Conservation (phyloP, 2,113 vertebrate species). For the Epinephelus moara region DNA sequence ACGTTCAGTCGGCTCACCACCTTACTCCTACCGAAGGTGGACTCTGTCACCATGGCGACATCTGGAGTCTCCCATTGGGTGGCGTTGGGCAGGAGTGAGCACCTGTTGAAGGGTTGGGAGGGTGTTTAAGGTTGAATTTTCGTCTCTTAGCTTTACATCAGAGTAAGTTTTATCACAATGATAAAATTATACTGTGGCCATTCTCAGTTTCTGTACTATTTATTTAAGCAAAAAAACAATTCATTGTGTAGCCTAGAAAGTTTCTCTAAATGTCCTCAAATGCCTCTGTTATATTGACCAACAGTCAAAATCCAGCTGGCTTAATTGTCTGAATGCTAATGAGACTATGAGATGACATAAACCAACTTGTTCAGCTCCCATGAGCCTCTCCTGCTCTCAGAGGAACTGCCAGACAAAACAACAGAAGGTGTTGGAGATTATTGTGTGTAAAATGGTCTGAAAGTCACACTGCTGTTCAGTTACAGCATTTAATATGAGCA, state of each 20-base stretch:
- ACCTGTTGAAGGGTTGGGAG: conserved; percentile 74
- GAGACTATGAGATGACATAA: conserved; percentile 10
- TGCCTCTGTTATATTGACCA: not conserved
- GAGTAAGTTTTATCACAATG: not conserved
- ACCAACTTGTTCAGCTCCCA: conserved; percentile 16
- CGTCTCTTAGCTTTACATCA: not conserved
- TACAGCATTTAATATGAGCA: not conserved
- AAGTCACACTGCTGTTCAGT: conserved; percentile 21
- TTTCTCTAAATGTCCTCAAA: not conserved
- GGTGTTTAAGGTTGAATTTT: not conserved
- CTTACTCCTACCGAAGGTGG: conserved; percentile 87
- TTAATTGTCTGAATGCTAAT: conserved; percentile 21
- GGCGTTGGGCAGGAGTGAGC: conserved; percentile 86
- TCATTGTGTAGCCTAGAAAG: not conserved
- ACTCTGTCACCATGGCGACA: conserved; percentile 83
- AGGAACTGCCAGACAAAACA: conserved; percentile 25
- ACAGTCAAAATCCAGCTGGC: not conserved
- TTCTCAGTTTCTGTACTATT: not conserved
- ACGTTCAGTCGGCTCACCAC: conserved; percentile 93
- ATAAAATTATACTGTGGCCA: not conserved
- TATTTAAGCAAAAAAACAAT: not conserved
- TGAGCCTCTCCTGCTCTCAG: conserved; percentile 18
- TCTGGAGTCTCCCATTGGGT: conserved; percentile 85
- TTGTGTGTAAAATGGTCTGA: conserved; percentile 10
- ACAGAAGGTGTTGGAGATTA: conserved; percentile 23